Evolutionary conservation across 2,113 vertebrate species (phyloP).

Genomic region (Salvelinus namaycush): DNA sequence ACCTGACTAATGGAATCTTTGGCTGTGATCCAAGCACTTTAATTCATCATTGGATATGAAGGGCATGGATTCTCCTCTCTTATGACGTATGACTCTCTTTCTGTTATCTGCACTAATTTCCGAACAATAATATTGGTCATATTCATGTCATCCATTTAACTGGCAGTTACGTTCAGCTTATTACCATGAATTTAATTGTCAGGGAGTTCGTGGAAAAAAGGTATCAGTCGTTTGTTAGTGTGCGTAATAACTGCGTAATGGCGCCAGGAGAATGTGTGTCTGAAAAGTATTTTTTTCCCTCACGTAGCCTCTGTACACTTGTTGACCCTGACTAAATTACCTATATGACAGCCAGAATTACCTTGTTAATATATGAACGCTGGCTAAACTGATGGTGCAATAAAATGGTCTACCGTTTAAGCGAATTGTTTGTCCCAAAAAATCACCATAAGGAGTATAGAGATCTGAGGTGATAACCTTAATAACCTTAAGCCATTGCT

Average conservation of each 20-base stretch:
- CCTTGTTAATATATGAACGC: background rate
- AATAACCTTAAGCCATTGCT: constrained; percentile 48
- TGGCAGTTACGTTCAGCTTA: constrained; percentile 20
- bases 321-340: background rate
- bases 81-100: constrained; percentile 26
- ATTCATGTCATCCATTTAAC: constrained; percentile 23
- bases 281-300: background rate
- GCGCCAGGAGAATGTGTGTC: constrained; percentile 22
- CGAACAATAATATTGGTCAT: constrained; percentile 39
- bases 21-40: constrained; percentile 6
- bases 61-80: background rate
- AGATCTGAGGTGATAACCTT: constrained; percentile 38
- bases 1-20: constrained; percentile 6
- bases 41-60: background rate
- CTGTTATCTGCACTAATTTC: constrained; percentile 34
- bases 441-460: constrained; percentile 29
- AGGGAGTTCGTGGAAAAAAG: constrained; percentile 23
- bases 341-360: background rate
- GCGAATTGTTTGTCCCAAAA: constrained; percentile 10
- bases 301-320: background rate
- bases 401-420: constrained; percentile 6
- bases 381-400: background rate
- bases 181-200: constrained; percentile 25
- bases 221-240: background rate
- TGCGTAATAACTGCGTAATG: constrained; percentile 48